phyloP scores from a whole-genome alignment of 2,888 invertebrate species.

The Ceriagrion tenellum region DNA sequence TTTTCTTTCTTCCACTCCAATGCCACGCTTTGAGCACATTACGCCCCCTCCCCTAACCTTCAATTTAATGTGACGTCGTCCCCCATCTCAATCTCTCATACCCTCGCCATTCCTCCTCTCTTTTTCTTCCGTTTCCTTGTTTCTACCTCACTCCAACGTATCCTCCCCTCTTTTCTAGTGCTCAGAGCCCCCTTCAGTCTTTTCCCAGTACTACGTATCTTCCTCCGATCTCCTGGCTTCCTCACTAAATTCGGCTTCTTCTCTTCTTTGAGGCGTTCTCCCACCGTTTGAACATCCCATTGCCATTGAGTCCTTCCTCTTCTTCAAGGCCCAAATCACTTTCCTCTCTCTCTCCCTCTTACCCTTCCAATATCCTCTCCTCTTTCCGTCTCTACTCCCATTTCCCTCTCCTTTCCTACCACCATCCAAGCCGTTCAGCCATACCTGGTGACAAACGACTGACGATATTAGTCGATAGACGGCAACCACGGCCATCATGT shows the following conservation, averaged over 20 bases:
- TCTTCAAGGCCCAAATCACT: not conserved
- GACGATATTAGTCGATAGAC: constrained; percentile 58
- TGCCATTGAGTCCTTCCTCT: no score
- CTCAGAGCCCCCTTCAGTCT: not conserved
- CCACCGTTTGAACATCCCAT: not conserved
- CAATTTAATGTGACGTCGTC: constrained; percentile 49
- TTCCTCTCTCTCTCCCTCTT: not conserved
- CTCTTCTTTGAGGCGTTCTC: no score
- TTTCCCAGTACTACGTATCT: no score
- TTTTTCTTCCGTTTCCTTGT: not conserved
- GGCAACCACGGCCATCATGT: not conserved
- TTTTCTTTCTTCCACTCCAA: constrained; percentile 8
- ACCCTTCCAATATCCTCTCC: not conserved
- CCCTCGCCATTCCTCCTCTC: not conserved
- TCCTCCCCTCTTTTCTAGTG: not conserved
- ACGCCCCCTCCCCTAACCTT: not conserved
- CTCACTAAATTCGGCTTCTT: no score
- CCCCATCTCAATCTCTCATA: not conserved
- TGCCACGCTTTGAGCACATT: constrained; percentile 21
- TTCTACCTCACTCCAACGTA: not conserved
- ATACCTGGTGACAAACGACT: constrained; percentile 57
- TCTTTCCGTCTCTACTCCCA: not conserved
- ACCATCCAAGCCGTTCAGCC: not conserved
- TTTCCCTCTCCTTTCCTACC: not conserved
- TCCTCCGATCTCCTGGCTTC: no score